Percentiles rank a stretch among this genome's conserved stretches.
These are phyloP conservation scores for Heliconius cydno DNA, from an alignment of 2,888 invertebrate genomes.

Conservation along the genomic window DNA sequence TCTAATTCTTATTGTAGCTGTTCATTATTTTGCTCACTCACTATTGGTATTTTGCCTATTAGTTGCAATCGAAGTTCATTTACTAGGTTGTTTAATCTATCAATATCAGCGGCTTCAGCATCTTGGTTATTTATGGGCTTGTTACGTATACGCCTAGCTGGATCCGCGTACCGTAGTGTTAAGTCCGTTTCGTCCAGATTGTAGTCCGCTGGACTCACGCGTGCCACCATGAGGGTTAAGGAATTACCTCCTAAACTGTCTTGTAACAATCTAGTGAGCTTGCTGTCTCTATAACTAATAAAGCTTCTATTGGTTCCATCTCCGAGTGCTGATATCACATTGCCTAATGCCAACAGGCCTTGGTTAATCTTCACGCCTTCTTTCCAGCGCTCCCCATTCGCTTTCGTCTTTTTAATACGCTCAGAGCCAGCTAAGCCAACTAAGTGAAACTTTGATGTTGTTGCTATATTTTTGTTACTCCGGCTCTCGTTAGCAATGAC, in stretches of 20 bases:
- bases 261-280: conserved; percentile 67
- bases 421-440: no score
- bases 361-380: conserved; percentile 97
- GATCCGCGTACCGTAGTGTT: conserved; percentile 94
- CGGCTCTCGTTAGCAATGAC: no score
- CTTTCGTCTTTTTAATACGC: conserved; percentile 93
- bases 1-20: conserved; percentile 74
- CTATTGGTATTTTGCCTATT: conserved; percentile 74
- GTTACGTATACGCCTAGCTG: conserved; percentile 93
- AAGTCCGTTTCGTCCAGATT: conserved; percentile 94
- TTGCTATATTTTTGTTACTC: no score
- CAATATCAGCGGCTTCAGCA: conserved; percentile 90
- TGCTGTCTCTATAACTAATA: conserved; percentile 96
- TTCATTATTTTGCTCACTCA: conserved; percentile 68
- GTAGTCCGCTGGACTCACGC: conserved; percentile 95
- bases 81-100: conserved; percentile 88
- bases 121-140: conserved; percentile 95
- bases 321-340: conserved; percentile 96
- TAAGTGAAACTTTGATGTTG: no score
- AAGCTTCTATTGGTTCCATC: conserved; percentile 85
- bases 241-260: conserved; percentile 98
- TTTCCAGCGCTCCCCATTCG: conserved; percentile 93
- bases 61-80: conserved; percentile 87
- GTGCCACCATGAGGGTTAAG: conserved; percentile 97
- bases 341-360: conserved; percentile 94